Evolutionary conservation across 2,888 invertebrate species (phyloP), one percentile per base, ranked within the genome.

Genomic region (Leptopterna dolabrata): DNA sequence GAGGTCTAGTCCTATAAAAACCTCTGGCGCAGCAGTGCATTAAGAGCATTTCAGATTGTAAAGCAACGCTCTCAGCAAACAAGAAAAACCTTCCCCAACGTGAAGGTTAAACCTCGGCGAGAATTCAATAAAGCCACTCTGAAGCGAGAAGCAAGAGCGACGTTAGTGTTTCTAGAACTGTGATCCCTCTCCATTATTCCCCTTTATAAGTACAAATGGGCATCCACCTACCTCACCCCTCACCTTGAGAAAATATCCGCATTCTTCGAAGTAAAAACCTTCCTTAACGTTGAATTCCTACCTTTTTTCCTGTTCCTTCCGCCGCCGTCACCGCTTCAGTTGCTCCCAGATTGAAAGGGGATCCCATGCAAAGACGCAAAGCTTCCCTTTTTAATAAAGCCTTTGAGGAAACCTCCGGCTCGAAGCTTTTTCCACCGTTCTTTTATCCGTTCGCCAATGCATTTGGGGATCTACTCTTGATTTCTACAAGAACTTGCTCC

Each of bases 351-450:
- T 85, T 85, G 85, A 85, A 85, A 85, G 85, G 85, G 47, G 85
- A 85, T 85, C 85, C 73, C 85, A 85, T 85, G 85, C 85, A 85
- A 85, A 85, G 85, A 76, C 73, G 85, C 85, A 85, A 85, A 85
- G 85, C 85, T 85, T 85, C 85, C 85, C 45, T 85, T 85, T 85
- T 85, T 85, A 85, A 85, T 85, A 85, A 85, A 85, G 73, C 73
- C 85, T 63, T 85, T 73, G 85, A 85, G 76, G 73, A 85, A 85
- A 85, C 85, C 85, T 85, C 29, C 83, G 47, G 73, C 76, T 73
- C 45, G 16, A 24, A 36, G 51, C 81, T 30, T 81, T 76, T 78
- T 24, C 78, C 45, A 14, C 78, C 45, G 13, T 45, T 78, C 41
- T 73, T 73, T 73, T 73, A 36, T 73, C 55, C 55, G 14, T 55